A percentile compares a stretch with the other conserved stretches of the same genome.
Conservation (phyloP, 2,888 invertebrate species). For the Choristoneura rosaceana region DNA sequence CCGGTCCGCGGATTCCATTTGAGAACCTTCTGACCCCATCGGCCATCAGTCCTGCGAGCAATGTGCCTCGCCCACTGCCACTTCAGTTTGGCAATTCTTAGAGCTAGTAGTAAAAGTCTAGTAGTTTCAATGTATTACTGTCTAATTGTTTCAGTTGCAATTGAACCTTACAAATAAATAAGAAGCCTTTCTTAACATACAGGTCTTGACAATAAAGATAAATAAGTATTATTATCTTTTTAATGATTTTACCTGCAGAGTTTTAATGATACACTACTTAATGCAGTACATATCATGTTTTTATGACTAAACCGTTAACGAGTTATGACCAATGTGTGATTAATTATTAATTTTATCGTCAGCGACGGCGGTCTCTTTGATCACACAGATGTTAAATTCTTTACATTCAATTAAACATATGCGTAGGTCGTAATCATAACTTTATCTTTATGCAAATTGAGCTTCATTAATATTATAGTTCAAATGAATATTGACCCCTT, state of each 20-base stretch:
- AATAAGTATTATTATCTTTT: background rate
- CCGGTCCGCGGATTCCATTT: no score
- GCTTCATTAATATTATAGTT: background rate
- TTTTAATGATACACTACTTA: no score
- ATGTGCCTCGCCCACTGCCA: no score
- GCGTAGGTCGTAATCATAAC: background rate
- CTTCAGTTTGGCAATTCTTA: no score
- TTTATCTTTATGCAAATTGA: slow-evolving; percentile 32
- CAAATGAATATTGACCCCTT: slow-evolving; percentile 18
- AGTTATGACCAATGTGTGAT: background rate
- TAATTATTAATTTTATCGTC: background rate
- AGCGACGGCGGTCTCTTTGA: slow-evolving; percentile 28
- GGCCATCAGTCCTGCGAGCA: no score
- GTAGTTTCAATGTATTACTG: no score
- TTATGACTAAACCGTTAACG: background rate
- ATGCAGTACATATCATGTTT: background rate
- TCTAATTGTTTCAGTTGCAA: background rate
- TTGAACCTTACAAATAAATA: background rate
- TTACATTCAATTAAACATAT: slow-evolving; percentile 2
- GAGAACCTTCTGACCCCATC: no score
- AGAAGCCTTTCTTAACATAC: background rate
- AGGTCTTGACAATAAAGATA: background rate
- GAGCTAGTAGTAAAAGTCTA: no score
- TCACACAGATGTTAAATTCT: background rate
- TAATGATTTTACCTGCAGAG: background rate